Evolutionary conservation across 1,140 invertebrate species (phyloP), one percentile per base, ranked within the genome.

Genomic region (Euura saliciscinereae): DNA sequence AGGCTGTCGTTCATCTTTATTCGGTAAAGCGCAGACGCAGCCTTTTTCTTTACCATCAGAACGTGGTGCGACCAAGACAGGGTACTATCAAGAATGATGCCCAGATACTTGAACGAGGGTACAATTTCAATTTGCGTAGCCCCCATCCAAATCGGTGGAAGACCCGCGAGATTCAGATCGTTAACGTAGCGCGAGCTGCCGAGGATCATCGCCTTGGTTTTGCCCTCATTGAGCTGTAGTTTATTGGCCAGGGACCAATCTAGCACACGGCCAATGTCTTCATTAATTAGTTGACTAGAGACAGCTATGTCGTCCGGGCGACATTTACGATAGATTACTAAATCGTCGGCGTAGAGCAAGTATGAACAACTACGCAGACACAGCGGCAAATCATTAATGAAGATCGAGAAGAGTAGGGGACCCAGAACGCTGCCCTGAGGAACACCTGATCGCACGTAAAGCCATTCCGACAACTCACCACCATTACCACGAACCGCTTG

Each of bases 371-470:
- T 13, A 7, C 66, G 66, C 66, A 66, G 28, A 66, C 66, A 66
- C 13, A 28, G 7, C 8, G 66, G 3, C 43, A 73, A 6, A 65
- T 75, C 71, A 65, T 75, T 75, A 43, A 75, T 75, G 43, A 65
- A 75, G 10, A 75, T 28, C 8, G 72, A 65, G 44, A 68, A 75
- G 10, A 68, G 51, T 4, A 75, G 42, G 13, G 74, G 74, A 64
- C 71, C 65, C 43, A 75, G 66, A 45, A 67, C 44, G 68, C 71
- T 68, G 4, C 74, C 72, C 66, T 75, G 71, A 69, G 72, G 72
- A 3, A 75, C 69, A 11, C 67, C 69, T 2, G 68, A 70, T 42
- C 42, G 10, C 43, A 70, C 44, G 6, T 11, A 42, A 11, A 10
- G 7, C 43, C 43, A 45, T 4, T 8, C 42, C 4, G 68, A 67